A percentile compares a stretch with the other conserved stretches of the same genome.
Evolutionary conservation across 2,888 invertebrate species (phyloP).

Genomic region (Chesias legatella): DNA sequence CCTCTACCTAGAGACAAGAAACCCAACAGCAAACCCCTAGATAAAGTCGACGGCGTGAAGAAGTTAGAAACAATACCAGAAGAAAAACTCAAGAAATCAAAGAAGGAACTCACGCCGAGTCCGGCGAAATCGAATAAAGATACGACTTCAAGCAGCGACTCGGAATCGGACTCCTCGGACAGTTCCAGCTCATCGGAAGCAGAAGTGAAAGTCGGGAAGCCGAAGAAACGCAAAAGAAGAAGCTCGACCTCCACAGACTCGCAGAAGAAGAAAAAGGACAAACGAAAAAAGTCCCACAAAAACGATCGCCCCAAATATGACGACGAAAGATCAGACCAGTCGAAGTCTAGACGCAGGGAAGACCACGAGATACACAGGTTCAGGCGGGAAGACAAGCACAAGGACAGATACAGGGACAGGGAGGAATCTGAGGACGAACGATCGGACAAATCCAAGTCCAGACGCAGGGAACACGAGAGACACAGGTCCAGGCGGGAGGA

Average conservation of each 20-base stretch:
- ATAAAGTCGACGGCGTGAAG: constrained; percentile 51
- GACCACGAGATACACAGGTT: constrained; percentile 56
- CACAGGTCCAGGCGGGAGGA: constrained; percentile 50
- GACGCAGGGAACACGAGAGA: constrained; percentile 52
- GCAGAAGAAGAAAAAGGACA: constrained; percentile 53
- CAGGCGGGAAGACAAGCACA: constrained; percentile 48
- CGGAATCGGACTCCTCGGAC: constrained; percentile 57
- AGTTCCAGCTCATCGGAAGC: constrained; percentile 50
- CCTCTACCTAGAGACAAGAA: constrained; percentile 58
- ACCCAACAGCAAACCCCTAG: constrained; percentile 51
- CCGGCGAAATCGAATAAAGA: constrained; percentile 57
- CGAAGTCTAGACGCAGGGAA: constrained; percentile 50
- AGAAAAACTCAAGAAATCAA: constrained; percentile 54
- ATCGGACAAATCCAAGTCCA: constrained; percentile 46
- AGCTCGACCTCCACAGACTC: constrained; percentile 56
- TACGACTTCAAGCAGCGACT: constrained; percentile 62
- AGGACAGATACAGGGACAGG: constrained; percentile 59
- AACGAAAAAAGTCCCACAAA: constrained; percentile 52
- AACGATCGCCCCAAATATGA: constrained; percentile 49
- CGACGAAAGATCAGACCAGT: constrained; percentile 46
- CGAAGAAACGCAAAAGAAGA: constrained; percentile 62
- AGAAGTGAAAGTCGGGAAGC: constrained; percentile 44
- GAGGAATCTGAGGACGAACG: constrained; percentile 60
- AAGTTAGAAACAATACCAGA: constrained; percentile 59
- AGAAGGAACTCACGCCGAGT: constrained; percentile 56